Conservation (phyloP, 2,888 invertebrate genomes). For the Branchellion lobata region DNA sequence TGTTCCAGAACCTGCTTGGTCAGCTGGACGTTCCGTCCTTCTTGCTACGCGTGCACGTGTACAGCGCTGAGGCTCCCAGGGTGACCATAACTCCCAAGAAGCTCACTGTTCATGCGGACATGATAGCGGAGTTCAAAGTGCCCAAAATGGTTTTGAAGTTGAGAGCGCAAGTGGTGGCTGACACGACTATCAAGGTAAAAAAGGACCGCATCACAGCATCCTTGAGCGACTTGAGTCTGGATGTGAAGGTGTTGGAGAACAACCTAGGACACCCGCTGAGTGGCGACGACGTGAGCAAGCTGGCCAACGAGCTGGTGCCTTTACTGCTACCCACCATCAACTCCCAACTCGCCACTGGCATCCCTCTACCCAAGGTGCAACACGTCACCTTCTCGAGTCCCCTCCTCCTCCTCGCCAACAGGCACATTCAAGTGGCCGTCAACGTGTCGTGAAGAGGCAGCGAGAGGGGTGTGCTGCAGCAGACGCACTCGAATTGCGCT, state of each 20-base stretch:
- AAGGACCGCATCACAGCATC: background rate
- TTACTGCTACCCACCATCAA: background rate
- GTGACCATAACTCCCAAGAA: background rate
- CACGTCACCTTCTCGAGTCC: background rate
- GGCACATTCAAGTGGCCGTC: background rate
- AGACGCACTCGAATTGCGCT: too few relatives aligned
- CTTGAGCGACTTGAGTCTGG: background rate
- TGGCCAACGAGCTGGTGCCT: background rate
- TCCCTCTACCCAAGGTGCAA: background rate
- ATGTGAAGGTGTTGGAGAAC: background rate
- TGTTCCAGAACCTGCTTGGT: too few relatives aligned
- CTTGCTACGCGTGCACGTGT: background rate
- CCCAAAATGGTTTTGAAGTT: background rate
- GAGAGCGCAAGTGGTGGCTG: background rate
- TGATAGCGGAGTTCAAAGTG: background rate
- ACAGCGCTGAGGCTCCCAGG: background rate
- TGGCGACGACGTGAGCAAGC: background rate
- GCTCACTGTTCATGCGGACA: background rate
- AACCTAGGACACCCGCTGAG: background rate
- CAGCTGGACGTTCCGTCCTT: background rate
- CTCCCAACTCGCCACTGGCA: background rate
- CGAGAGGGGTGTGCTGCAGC: too few relatives aligned
- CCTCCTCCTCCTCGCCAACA: background rate
- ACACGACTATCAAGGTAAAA: background rate
- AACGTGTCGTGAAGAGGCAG: constrained; percentile 8